Evolutionary conservation across 2,113 vertebrate species (phyloP), one percentile per base, ranked within the genome.

Genomic region (Mustela lutreola): DNA sequence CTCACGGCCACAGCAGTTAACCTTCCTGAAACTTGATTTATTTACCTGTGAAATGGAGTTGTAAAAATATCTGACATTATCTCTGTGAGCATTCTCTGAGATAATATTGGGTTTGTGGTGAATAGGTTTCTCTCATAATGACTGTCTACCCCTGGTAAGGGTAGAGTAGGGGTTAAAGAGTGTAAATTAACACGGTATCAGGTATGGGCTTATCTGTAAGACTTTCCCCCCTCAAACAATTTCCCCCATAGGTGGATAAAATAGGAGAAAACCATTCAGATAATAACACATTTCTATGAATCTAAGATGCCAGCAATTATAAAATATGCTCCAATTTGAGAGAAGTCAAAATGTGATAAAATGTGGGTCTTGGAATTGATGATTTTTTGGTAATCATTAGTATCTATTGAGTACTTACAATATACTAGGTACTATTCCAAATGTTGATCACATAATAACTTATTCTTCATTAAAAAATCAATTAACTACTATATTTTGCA

Each of bases 1-100:
- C 42, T 31, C 11, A 78, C n/a, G 19, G 31, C 4, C 58, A 94
- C 65, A 80, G 63, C 71, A 87, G 16, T 48, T 80, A 63, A 86
- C 73, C 45, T 82, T 26, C 7, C 21, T 73, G 45, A 95, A 89
- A 95, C 39, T 80, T 92, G 53, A 36, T 45, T 89, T 96, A 93
- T 86, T 87, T 28, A 92, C 67, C 39, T 90, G 42, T 96, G 84
- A 97, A 97, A 95, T 76, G 58, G 58, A 33, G 48, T 86, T 90
- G 24, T 88, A 95, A 90, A 94, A 90, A 67, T 75, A 79, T 36
- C 36, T 92, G 80, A 91, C 31, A 21, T 71, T 91, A 91, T 33
- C 96, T 19, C 53, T 90, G 28, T 91, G 73, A 82, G n/a, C 42
- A 79, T 80, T 97, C 28, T 85, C 21, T 86, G 19, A 80, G 56